A percentile compares a stretch with the other conserved stretches of the same genome.
Conservation (phyloP, 1,140 invertebrate genomes). For the Ostrea edulis region DNA sequence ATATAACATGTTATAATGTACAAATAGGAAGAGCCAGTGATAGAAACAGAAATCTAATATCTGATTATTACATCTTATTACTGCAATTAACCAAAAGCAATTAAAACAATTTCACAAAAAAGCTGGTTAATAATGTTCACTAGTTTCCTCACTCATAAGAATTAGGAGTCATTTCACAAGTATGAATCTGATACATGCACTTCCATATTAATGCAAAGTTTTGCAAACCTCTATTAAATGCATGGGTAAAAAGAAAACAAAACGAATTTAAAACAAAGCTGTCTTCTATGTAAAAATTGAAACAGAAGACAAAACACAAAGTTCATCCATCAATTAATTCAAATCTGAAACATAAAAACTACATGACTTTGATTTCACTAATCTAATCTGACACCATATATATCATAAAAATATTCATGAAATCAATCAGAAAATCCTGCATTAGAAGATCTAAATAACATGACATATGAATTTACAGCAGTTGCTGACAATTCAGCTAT, state of each 20-base stretch:
- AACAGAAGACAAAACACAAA: neutral
- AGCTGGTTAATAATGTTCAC: neutral
- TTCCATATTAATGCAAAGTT: neutral
- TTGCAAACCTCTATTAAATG: neutral
- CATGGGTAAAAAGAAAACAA: neutral
- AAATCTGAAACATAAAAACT: no score
- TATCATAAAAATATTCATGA: neutral
- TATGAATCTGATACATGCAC: neutral
- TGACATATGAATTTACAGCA: slow-evolving; percentile 21
- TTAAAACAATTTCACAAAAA: neutral
- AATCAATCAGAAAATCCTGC: neutral
- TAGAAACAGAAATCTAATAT: neutral
- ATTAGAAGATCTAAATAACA: neutral
- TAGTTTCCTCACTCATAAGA: neutral
- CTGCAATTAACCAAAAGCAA: neutral
- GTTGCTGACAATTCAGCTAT: slow-evolving; percentile 6
- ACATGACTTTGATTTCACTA: no score
- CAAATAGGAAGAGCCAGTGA: neutral
- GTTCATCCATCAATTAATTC: neutral
- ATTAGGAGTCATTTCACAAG: neutral
- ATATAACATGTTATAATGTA: neutral
- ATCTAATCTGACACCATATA: no score
- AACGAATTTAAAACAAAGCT: neutral
- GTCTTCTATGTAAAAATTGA: neutral
- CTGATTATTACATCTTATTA: neutral